Percentiles rank a stretch among this genome's conserved stretches.
Evolutionary conservation across 2,888 invertebrate genomes (phyloP).

Genomic region (Lasioglossum lativentre): DNA sequence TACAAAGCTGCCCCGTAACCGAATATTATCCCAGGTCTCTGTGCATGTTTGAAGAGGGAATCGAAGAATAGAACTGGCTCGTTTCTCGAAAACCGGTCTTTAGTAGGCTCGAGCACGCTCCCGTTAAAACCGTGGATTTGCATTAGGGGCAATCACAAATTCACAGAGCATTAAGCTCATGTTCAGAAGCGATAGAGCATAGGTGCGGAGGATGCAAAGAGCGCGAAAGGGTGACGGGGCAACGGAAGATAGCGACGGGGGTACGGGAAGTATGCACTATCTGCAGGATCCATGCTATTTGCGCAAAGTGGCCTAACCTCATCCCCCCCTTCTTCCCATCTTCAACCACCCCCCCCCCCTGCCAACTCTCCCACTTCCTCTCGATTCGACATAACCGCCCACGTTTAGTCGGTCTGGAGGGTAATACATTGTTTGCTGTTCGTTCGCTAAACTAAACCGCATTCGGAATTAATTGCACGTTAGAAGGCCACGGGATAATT

Average conservation of each 20-base stretch:
- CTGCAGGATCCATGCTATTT: conserved; percentile 80
- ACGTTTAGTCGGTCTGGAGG: conserved; percentile 77
- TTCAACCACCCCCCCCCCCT: conserved; percentile 43
- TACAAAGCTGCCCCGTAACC: neutral
- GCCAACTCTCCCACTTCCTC: conserved; percentile 51
- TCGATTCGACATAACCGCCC: conserved; percentile 76
- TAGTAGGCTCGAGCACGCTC: conserved; percentile 24
- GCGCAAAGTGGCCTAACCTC: conserved; percentile 79
- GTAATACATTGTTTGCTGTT: conserved; percentile 82
- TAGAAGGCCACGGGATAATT: conserved; percentile 81
- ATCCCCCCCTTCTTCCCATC: conserved; percentile 38
- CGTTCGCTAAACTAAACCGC: conserved; percentile 82
- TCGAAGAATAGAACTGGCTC: conserved; percentile 39
- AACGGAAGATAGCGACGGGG: conserved; percentile 52
- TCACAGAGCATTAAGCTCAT: conserved; percentile 77
- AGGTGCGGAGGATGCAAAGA: conserved; percentile 67
- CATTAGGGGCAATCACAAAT: conserved; percentile 78
- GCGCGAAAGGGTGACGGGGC: conserved; percentile 58
- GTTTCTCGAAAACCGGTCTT: conserved; percentile 37
- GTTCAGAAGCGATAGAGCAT: conserved; percentile 60
- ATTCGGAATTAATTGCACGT: conserved; percentile 83
- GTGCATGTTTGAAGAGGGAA: conserved; percentile 10
- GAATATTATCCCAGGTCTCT: conserved; percentile 1
- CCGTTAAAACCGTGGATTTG: conserved; percentile 65
- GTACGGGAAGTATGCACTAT: conserved; percentile 75